Conservation (phyloP, 2,113 vertebrate genomes). For the Pachyramphus minor region DNA sequence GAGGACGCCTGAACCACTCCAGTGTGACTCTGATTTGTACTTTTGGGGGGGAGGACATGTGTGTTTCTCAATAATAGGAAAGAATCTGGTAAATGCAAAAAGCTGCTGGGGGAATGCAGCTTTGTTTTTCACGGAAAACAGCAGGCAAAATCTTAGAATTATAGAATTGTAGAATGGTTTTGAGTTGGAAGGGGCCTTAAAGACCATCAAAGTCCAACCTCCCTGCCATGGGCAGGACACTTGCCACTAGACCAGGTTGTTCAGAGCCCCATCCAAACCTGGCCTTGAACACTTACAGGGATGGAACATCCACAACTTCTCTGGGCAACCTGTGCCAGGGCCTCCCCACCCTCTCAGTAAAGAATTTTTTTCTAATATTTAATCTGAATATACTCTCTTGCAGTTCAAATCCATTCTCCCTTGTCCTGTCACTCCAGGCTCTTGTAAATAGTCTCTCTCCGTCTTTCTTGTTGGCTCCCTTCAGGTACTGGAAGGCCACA, state of each 20-base stretch:
- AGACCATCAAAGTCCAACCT: background rate
- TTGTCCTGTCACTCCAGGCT: background rate
- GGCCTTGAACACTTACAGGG: background rate
- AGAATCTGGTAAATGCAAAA: background rate
- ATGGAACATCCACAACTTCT: background rate
- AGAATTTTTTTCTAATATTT: background rate
- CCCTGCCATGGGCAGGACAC: background rate
- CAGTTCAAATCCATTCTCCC: background rate
- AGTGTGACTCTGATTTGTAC: background rate
- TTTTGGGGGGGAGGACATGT: background rate
- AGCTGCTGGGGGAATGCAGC: background rate
- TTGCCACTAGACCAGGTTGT: background rate
- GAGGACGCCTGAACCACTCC: background rate
- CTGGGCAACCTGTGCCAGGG: background rate
- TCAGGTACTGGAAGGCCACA: background rate
- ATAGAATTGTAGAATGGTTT: background rate
- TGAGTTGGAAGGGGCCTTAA: background rate
- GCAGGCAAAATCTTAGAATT: background rate
- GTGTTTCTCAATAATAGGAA: background rate
- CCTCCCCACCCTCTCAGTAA: background rate
- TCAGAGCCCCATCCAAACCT: background rate
- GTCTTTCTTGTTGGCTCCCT: background rate
- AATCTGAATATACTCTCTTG: background rate
- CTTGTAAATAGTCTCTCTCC: background rate
- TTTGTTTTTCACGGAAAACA: background rate